Conservation (phyloP, 2,888 invertebrate species). For the Synergus laeviventris region DNA sequence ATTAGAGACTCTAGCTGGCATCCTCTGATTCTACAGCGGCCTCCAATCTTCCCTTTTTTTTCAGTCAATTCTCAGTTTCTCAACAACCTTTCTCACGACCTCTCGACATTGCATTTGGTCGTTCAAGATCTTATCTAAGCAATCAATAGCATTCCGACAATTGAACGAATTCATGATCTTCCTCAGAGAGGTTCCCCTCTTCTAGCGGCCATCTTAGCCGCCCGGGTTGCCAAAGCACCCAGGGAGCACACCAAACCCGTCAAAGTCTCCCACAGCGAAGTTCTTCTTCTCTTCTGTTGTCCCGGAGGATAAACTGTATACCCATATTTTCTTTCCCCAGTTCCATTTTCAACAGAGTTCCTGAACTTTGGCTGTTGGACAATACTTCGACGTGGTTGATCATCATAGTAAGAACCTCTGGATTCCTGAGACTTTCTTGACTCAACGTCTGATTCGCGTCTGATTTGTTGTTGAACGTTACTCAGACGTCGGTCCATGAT, state of each 20-base stretch:
- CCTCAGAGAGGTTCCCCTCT: slow-evolving; percentile 68
- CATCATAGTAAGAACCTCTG: slow-evolving; percentile 46
- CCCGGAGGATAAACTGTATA: slow-evolving; percentile 56
- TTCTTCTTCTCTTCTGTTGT: slow-evolving; percentile 64
- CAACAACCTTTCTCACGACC: neutral
- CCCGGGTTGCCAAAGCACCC: slow-evolving; percentile 74
- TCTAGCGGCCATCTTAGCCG: slow-evolving; percentile 72
- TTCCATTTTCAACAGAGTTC: slow-evolving; percentile 48
- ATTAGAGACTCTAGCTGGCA: neutral
- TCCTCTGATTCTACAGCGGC: slow-evolving; percentile 32
- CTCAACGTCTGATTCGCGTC: slow-evolving; percentile 44
- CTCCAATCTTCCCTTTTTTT: neutral
- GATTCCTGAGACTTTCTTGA: slow-evolving; percentile 44
- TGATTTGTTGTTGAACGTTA: slow-evolving; percentile 64
- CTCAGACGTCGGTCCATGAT: slow-evolving; percentile 71
- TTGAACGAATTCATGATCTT: neutral
- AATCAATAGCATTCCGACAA: too few species aligned
- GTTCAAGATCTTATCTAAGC: neutral
- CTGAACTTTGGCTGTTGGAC: slow-evolving; percentile 60
- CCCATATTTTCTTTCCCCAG: slow-evolving; percentile 45
- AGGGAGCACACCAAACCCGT: slow-evolving; percentile 76
- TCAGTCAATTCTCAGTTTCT: slow-evolving; percentile 9
- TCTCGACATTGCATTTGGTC: neutral
- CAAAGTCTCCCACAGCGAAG: slow-evolving; percentile 75
- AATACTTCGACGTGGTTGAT: slow-evolving; percentile 50